Conservation (phyloP, 2,113 vertebrate species). For the Chamaea fasciata region DNA sequence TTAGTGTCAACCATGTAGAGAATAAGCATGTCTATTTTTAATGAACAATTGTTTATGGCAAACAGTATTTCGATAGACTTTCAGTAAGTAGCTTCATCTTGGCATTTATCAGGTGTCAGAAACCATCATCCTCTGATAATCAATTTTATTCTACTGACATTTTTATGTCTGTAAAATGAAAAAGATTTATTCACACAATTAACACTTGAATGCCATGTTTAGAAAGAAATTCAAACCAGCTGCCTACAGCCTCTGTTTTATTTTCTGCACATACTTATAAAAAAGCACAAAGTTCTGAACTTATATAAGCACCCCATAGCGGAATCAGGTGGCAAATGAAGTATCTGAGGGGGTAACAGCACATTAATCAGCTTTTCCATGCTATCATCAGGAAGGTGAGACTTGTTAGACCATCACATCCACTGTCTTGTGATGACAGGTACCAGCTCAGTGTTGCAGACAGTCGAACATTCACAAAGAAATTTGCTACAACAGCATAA, state of each 20-base stretch:
- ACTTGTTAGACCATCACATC: neutral
- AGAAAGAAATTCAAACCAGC: slow-evolving; percentile 68
- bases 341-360: neutral
- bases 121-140: slow-evolving; percentile 70
- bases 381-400: neutral
- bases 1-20: slow-evolving; percentile 20
- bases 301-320: neutral
- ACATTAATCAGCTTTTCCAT: neutral
- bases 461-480: neutral
- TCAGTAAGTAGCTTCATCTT: slow-evolving; percentile 69
- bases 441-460: neutral
- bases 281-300: slow-evolving; percentile 7
- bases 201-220: slow-evolving; percentile 77
- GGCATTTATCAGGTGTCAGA: slow-evolving; percentile 71
- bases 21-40: slow-evolving; percentile 56
- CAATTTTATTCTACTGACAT: slow-evolving; percentile 73
- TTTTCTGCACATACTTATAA: slow-evolving; percentile 52
- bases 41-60: slow-evolving; percentile 65
- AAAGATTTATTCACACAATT: slow-evolving; percentile 76
- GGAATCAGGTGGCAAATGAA: neutral
- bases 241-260: slow-evolving; percentile 56
- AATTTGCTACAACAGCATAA: neutral
- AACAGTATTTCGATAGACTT: slow-evolving; percentile 67
- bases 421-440: neutral
- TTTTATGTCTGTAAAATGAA: slow-evolving; percentile 73